Evolutionary conservation across 1,140 invertebrate species (phyloP), one percentile per base, ranked within the genome.

Genomic region (Diorhabda elongata): DNA sequence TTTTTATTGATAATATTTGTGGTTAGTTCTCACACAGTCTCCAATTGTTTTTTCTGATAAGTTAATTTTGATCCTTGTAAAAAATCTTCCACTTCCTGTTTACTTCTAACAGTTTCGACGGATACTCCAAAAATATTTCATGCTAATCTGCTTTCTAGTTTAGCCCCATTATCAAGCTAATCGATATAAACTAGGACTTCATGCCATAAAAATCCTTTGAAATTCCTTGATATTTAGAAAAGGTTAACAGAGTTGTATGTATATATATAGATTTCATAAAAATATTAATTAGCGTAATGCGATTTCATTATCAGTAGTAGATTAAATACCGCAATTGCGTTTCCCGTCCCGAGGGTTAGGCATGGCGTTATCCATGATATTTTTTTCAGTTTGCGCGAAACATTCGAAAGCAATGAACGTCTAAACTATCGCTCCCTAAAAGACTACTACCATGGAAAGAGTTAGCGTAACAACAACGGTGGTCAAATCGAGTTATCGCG

Each of bases 351-450:
- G 8, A 41, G 61, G 42, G 42, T 44, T 62, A 62, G 42, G 44
- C 44, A 11, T 11, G 44, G 42, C 61, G 8, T 42, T 62, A 44
- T 42, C 9, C 42, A 44, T 44, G 43, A 11, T 66, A 42, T 42
- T 47, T 58, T 58, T 67, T 61, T 66, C 69, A 70, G 69, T 70
- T 70, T 57, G 45, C 42, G 42, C 45, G 45, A 58, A 66, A 62
- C 69, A 6, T 70, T 67, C 69, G 61, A 8, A 41, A 44, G 45
- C 45, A 42, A 66, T 57, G 63, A 43, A 26, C 41, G 44, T 4
- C 47, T 42, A 44, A 47, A 44, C 44, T 43, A 47, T 26, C 63
- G 47, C 42, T 58, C 61, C 47, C 58, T 9, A 11, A 70, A 45
- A 65, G 43, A 26, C 26, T 26, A 26, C 26, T 26, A 26, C 26